These are phyloP conservation scores for Apteryx mantelli DNA, from an alignment of 2,113 vertebrate species.

Conservation along the genomic window DNA sequence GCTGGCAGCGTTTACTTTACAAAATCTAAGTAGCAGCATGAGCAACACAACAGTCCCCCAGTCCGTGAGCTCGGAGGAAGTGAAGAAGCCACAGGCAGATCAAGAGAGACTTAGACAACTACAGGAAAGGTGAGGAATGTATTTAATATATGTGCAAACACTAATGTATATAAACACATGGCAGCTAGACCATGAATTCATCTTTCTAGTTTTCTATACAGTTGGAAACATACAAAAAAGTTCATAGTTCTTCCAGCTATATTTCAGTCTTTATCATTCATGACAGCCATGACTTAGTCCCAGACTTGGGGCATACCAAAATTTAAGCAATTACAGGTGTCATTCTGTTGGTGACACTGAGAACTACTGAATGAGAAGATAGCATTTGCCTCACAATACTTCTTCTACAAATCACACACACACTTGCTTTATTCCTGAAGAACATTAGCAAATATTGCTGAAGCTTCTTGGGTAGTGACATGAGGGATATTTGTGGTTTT, in stretches of 20 bases:
- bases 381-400: background rate
- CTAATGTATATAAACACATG: background rate
- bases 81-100: background rate
- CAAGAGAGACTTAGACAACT: conserved; percentile 69
- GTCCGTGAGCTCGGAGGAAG: background rate
- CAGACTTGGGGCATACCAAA: background rate
- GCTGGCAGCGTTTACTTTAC: conserved; percentile 21
- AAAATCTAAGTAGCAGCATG: background rate
- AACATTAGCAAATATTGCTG: background rate
- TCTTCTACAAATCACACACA: background rate
- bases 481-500: background rate
- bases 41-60: background rate
- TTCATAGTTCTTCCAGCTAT: background rate
- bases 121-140: conserved; percentile 57
- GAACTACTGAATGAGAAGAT: background rate
- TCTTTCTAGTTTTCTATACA: background rate
- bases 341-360: background rate
- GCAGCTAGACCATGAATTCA: background rate
- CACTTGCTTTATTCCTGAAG: background rate
- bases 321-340: background rate
- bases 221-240: background rate
- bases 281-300: background rate
- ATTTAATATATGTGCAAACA: background rate
- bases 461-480: background rate
- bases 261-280: background rate